phyloP scores from a whole-genome alignment of 2,888 invertebrate genomes.

The Lagria hirta region DNA sequence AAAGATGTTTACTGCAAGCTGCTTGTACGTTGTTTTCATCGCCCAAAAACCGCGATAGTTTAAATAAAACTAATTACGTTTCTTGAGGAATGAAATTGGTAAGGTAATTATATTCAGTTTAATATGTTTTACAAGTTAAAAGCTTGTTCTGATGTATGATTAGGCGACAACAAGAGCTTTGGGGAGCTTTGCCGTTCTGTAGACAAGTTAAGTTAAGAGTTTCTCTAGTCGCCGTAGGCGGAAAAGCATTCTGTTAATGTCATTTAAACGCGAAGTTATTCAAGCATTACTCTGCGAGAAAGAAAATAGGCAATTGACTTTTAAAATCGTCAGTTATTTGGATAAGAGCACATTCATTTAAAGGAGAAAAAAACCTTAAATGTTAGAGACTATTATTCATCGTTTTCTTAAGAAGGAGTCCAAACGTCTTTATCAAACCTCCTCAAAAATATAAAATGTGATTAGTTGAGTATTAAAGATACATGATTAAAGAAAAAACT shows the following conservation, averaged over 20 bases:
- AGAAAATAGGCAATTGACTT: conserved; percentile 50
- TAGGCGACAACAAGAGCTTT: conserved; percentile 31
- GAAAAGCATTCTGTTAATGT: conserved; percentile 47
- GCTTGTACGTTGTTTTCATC: neutral
- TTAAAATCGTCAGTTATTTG: conserved; percentile 44
- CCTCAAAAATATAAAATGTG: too few species aligned
- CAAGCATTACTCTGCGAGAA: conserved; percentile 42
- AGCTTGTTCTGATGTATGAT: conserved; percentile 24
- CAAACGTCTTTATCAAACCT: too few species aligned
- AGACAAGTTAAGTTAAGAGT: conserved; percentile 27
- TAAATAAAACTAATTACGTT: conserved; percentile 17
- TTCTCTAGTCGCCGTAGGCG: conserved; percentile 34
- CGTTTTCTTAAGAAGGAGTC: too few species aligned
- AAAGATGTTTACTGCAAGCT: neutral
- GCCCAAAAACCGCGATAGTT: too few species aligned
- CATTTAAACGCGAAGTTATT: conserved; percentile 46
- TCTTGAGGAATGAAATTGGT: conserved; percentile 16
- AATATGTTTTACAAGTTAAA: conserved; percentile 20
- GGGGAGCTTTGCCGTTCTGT: conserved; percentile 27
- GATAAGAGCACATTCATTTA: conserved; percentile 36
- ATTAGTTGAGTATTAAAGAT: too few species aligned
- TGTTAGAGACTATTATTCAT: too few species aligned
- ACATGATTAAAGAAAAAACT: too few species aligned
- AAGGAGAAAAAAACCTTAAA: conserved; percentile 37
- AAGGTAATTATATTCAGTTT: conserved; percentile 9